Evolutionary conservation across 2,888 invertebrate species (phyloP).

Genomic region (Chromoteleia sp.): DNA sequence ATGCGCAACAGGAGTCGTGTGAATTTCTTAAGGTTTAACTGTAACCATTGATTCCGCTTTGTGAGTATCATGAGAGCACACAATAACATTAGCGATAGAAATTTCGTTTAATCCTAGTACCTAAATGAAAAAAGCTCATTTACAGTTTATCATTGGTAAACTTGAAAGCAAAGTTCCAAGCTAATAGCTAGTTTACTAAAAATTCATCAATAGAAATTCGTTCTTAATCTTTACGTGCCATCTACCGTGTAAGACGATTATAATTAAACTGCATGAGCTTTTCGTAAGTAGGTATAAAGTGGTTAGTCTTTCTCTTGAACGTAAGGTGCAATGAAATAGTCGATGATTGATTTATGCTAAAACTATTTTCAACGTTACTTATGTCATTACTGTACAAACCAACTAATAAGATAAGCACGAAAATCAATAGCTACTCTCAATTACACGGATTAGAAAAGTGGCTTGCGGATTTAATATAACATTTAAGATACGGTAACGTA

Average conservation of each 20-base stretch:
- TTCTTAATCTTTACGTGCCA: conserved; percentile 2
- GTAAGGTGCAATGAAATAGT: background rate
- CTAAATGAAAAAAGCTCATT: conserved; percentile 38
- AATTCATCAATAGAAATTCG: background rate
- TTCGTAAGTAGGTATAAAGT: conserved; percentile 27
- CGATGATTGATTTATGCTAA: background rate
- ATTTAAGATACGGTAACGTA: no score
- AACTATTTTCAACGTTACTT: background rate
- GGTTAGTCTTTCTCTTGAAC: conserved; percentile 15
- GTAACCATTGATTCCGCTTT: conserved; percentile 14
- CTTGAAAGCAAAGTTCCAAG: background rate
- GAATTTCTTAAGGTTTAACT: conserved; percentile 5
- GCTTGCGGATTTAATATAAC: background rate
- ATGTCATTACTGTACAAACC: background rate
- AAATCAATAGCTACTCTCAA: no score
- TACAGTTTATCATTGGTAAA: conserved; percentile 2
- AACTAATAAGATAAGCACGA: background rate
- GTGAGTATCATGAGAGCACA: conserved; percentile 6
- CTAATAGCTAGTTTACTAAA: background rate
- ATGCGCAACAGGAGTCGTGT: conserved; percentile 16
- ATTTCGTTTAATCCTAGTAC: conserved; percentile 1
- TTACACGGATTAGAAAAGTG: no score
- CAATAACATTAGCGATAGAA: background rate
- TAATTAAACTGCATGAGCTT: conserved; percentile 39
- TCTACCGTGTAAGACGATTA: conserved; percentile 11